A percentile compares a stretch with the other conserved stretches of the same genome.
Evolutionary conservation across 2,888 invertebrate species (phyloP).

Genomic region (Orthonevra nobilis): DNA sequence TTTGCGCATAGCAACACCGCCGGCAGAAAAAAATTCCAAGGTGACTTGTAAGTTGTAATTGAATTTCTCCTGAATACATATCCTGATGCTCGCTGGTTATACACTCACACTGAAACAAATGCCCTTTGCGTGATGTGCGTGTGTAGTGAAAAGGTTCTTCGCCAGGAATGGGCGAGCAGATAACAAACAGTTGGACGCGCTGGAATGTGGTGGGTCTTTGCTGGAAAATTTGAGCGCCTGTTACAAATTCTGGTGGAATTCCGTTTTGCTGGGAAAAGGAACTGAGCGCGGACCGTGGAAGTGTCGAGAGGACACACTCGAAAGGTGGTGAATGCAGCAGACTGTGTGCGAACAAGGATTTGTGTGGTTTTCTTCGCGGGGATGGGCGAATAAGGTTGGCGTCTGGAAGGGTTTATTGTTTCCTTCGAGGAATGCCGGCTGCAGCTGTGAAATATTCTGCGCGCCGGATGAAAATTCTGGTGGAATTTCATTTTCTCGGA

Average conservation of each 20-base stretch:
- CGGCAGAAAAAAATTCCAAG: not conserved
- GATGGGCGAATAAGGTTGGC: constrained; percentile 21
- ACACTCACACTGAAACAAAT: not conserved
- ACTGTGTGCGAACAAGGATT: not conserved
- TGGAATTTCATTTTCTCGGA: constrained; percentile 38
- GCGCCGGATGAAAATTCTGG: constrained; percentile 28
- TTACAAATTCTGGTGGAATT: constrained; percentile 78
- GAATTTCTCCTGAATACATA: not conserved
- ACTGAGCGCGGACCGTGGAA: constrained; percentile 9
- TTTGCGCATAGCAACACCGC: not conserved
- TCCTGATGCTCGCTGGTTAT: constrained; percentile 1
- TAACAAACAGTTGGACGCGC: not conserved
- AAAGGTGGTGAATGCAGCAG: constrained; percentile 40
- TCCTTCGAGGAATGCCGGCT: not conserved
- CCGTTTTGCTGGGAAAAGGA: constrained; percentile 76
- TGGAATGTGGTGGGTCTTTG: constrained; percentile 69
- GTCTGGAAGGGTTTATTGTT: constrained; percentile 40
- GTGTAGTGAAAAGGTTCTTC: constrained; percentile 32
- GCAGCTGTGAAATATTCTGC: constrained; percentile 12
- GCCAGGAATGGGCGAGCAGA: not conserved
- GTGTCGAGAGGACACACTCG: not conserved
- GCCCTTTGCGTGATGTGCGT: too few relatives aligned
- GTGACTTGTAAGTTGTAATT: not conserved
- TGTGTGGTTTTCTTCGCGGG: constrained; percentile 6
- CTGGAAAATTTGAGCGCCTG: constrained; percentile 74